Evolutionary conservation across 64 coral and sea anemone species (phyloP), one percentile per base, ranked within the genome.

Genomic region (Stichodactyla helianthus): DNA sequence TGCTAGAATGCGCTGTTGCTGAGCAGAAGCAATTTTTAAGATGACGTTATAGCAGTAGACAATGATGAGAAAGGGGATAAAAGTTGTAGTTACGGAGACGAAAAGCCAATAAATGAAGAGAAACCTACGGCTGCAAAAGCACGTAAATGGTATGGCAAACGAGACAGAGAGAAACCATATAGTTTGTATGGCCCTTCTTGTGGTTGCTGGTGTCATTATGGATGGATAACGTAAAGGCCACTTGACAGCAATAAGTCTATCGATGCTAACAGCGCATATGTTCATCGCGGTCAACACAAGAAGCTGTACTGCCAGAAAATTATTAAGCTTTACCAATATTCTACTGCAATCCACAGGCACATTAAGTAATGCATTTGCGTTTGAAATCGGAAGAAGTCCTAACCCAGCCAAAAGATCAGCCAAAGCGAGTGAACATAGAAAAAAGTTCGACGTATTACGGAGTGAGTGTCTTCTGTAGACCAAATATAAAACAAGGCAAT

Each of bases 221-320:
- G 20, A 27, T 11, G 68, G 68, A 74, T 74, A 74, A 74, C 68
- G 68, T 23, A 74, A 74, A 74, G 68, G 68, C 68, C 68, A 74
- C 12, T 31, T 74, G 8, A 74, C 68, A 74, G 68, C 68, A 74
- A 74, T 14, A 74, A 74, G 68, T 12, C 68, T 74, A 74, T 74
- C 68, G 23, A 74, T 74, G 68, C 68, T 74, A 26, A 74, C 68
- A 11, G 10, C 68, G 12, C 8, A 74, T 1, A 74, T 7, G 25
- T 74, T 74, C 25, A 74, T n/a, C 27, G 68, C 4, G 13, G 68
- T 27, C 7, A 31, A 6, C 17, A 74, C 7, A 74, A 26, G 25
- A 31, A 27, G 25, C 1, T 74, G 68, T 10, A 31, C 68, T 11
- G 10, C 9, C 0, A 74, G 25, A 74, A 74, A 74, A 6, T 31